Conservation (phyloP, 2,888 invertebrate species). For the Lasioglossum marginatum region DNA sequence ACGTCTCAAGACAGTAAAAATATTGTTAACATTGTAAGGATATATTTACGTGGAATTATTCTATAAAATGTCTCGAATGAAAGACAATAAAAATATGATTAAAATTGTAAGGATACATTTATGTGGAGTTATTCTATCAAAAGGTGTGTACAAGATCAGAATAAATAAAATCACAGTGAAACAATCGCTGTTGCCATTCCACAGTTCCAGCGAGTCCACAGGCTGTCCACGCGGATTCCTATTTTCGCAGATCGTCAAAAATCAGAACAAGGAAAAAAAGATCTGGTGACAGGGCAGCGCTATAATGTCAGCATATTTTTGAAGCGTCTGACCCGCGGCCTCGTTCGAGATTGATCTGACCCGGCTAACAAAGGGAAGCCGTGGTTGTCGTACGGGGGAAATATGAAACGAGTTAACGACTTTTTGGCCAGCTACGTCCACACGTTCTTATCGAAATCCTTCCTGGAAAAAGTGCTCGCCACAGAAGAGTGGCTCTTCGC, state of each 20-base stretch:
- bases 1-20: neutral
- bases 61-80: no score
- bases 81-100: neutral
- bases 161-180: neutral
- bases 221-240: neutral
- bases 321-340: neutral
- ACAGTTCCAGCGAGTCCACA: neutral
- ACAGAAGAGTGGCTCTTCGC: slow-evolving; percentile 65
- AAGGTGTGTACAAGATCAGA: neutral
- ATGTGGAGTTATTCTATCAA: neutral
- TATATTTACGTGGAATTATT: no score
- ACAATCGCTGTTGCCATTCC: neutral
- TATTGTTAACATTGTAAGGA: no score
- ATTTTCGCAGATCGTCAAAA: neutral
- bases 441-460: slow-evolving; percentile 76
- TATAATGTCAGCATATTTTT: slow-evolving; percentile 13
- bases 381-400: slow-evolving; percentile 43
- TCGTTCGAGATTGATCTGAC: slow-evolving; percentile 60
- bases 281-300: neutral
- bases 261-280: neutral
- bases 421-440: slow-evolving; percentile 60
- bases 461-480: slow-evolving; percentile 74
- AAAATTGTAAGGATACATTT: neutral
- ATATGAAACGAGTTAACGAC: slow-evolving; percentile 67
- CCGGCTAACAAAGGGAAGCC: slow-evolving; percentile 43